A percentile compares a stretch with the other conserved stretches of the same genome.
phyloP scores from a whole-genome alignment of 2,113 vertebrate genomes.

The Helogale parvula region DNA sequence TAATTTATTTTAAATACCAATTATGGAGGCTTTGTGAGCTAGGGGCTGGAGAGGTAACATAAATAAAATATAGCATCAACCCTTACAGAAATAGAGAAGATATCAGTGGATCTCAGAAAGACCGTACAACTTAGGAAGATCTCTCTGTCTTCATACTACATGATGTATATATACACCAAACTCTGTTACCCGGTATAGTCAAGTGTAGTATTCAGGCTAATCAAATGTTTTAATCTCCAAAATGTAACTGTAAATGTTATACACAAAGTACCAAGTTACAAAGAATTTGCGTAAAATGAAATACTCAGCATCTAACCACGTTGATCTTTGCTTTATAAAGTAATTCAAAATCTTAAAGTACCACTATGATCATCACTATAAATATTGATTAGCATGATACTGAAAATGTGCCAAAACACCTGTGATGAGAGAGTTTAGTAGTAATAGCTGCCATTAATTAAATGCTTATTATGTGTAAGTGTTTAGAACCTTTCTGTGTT shows the following conservation, averaged over 20 bases:
- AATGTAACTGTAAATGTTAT: background rate
- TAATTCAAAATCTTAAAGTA: conserved; percentile 38
- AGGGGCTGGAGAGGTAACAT: background rate
- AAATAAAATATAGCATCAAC: background rate
- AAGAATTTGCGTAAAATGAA: conserved; percentile 14
- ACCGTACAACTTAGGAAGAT: background rate
- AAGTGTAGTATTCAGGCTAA: background rate
- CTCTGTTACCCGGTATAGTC: background rate
- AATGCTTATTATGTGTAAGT: background rate
- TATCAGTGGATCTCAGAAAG: background rate
- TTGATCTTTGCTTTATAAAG: conserved; percentile 30
- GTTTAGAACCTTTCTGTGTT: background rate
- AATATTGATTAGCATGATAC: background rate
- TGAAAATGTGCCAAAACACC: background rate
- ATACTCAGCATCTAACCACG: background rate
- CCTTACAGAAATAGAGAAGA: background rate
- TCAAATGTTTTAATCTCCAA: conserved; percentile 24
- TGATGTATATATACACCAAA: background rate
- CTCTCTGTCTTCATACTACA: background rate
- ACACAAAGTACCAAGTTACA: background rate
- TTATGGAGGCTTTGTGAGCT: background rate
- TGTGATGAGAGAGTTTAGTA: background rate
- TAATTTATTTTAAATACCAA: conserved; percentile 27
- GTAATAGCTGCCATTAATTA: background rate
- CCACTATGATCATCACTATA: background rate